Evolutionary conservation across 2,888 invertebrate species (phyloP).

Genomic region (Synanthedon formicaeformis): DNA sequence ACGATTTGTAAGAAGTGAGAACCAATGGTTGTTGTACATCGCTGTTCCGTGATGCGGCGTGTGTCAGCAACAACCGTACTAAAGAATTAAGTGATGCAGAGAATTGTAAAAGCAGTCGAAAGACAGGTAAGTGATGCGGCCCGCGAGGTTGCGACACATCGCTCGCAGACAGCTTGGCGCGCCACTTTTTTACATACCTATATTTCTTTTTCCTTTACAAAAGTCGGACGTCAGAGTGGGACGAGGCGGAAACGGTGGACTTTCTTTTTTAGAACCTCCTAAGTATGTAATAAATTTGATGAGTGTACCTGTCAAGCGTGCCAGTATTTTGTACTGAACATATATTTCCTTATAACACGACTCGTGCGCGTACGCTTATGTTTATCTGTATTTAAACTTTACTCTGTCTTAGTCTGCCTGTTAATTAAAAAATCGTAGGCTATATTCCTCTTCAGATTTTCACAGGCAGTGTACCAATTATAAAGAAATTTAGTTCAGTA

Average conservation of each 20-base stretch:
- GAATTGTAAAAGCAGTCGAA: constrained; percentile 18
- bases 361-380: no score
- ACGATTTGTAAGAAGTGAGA: not conserved
- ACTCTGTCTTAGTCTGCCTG: no score
- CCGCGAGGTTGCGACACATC: constrained; percentile 31
- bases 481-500: no score
- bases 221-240: constrained; percentile 42
- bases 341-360: no score
- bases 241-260: constrained; percentile 42
- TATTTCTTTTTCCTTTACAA: constrained; percentile 38
- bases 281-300: constrained; percentile 41
- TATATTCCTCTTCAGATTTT: no score
- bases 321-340: not conserved
- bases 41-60: not conserved
- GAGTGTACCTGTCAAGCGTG: constrained; percentile 23
- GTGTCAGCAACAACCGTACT: not conserved
- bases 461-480: no score
- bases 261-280: constrained; percentile 59
- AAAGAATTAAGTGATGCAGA: not conserved
- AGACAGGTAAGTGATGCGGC: constrained; percentile 10
- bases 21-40: not conserved
- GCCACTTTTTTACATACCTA: constrained; percentile 48
- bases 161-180: constrained; percentile 64
- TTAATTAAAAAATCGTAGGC: no score
- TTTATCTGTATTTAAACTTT: no score